Evolutionary conservation across 2,113 vertebrate genomes (phyloP).

Genomic region (Brachypodius melanocephalos): DNA sequence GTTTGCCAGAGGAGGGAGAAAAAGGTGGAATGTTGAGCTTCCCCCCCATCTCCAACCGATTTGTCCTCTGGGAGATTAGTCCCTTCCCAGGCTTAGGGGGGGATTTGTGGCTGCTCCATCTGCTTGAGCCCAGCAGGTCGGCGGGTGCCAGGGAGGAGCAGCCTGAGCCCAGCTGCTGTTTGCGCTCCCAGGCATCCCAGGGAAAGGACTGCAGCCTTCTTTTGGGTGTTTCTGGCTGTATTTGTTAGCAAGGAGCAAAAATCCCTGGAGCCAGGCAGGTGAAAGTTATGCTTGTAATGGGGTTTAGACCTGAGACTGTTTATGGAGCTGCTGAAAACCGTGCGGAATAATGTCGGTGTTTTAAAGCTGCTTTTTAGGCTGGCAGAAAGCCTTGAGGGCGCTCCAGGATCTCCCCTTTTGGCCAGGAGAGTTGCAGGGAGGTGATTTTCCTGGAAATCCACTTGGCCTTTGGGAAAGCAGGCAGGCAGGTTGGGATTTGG

Average conservation of each 20-base stretch:
- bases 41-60: accelerated
- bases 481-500: neutral
- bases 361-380: neutral
- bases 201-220: neutral
- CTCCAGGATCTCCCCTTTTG: neutral
- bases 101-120: constrained; percentile 35
- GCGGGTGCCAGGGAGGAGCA: neutral
- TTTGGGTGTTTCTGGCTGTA: neutral
- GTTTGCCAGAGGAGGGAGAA: neutral
- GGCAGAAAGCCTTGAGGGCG: neutral
- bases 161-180: neutral
- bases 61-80: constrained; percentile 51
- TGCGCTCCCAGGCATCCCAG: neutral
- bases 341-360: neutral
- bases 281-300: neutral
- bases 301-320: neutral
- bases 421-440: neutral
- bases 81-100: neutral
- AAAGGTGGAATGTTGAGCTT: neutral
- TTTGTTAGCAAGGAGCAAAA: neutral
- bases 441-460: neutral
- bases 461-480: neutral
- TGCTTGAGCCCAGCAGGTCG: neutral
- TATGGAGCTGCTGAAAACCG: neutral
- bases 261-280: accelerated